A percentile compares a stretch with the other conserved stretches of the same genome.
These are phyloP conservation scores for Zosterops lateralis DNA, from an alignment of 2,113 vertebrate genomes.

Conservation along the genomic window DNA sequence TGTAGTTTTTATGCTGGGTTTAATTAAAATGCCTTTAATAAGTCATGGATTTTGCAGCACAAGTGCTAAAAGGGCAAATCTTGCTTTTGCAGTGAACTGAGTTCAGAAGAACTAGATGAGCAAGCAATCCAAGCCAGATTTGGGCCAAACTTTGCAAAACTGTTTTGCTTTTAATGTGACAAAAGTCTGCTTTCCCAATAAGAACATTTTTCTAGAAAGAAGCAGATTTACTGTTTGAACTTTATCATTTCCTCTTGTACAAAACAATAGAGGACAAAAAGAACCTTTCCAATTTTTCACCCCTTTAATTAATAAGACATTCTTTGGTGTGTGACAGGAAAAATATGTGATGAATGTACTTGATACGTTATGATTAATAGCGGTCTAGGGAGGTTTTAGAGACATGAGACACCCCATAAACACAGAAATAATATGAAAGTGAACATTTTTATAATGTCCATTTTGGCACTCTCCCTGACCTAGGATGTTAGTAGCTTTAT, in stretches of 20 bases:
- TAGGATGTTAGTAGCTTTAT: conserved; percentile 65
- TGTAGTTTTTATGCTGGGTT: conserved; percentile 56
- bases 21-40: conserved; percentile 74
- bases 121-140: not conserved
- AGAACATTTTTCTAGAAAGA: conserved; percentile 51
- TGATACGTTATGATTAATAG: conserved; percentile 69
- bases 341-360: conserved; percentile 67
- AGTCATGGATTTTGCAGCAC: conserved; percentile 52
- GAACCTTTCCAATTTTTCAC: conserved; percentile 54
- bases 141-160: not conserved
- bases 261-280: conserved; percentile 57
- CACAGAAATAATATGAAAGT: conserved; percentile 59
- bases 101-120: conserved; percentile 26
- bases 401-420: conserved; percentile 67
- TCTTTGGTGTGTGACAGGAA: conserved; percentile 60
- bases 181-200: conserved; percentile 43
- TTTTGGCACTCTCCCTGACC: conserved; percentile 56
- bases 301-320: conserved; percentile 67
- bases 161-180: conserved; percentile 35
- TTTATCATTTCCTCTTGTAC: conserved; percentile 49
- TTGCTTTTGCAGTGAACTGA: conserved; percentile 2
- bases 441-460: conserved; percentile 67
- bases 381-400: conserved; percentile 57
- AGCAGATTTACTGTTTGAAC: conserved; percentile 41
- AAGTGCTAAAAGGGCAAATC: conserved; percentile 40